Percentiles rank a stretch among this genome's conserved stretches.
phyloP scores from a whole-genome alignment of 2,113 vertebrate genomes.

The Actenoides lindsayi region DNA sequence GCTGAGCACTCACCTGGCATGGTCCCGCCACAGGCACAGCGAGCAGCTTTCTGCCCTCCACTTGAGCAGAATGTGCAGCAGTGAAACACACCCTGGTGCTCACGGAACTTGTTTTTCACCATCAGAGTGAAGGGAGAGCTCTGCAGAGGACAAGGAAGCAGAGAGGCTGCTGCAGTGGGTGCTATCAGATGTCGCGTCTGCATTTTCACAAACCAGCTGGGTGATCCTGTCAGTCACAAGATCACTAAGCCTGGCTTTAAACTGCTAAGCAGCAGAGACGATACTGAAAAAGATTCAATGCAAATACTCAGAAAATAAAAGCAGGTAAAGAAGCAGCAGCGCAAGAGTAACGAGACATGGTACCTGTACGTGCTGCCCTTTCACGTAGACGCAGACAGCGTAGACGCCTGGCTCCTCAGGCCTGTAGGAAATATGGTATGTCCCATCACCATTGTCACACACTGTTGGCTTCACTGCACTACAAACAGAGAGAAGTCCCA shows the following conservation, averaged over 20 bases:
- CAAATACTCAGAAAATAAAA: background rate
- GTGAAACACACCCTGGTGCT: conserved; percentile 87
- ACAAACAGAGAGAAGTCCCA: background rate
- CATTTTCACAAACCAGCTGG: background rate
- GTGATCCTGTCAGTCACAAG: background rate
- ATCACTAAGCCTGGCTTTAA: background rate
- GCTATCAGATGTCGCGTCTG: background rate
- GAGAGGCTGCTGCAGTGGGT: background rate
- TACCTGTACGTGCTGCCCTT: conserved; percentile 89
- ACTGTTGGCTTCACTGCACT: conserved; percentile 79
- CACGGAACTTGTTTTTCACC: conserved; percentile 79
- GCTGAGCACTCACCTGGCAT: conserved; percentile 86
- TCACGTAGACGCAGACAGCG: conserved; percentile 82
- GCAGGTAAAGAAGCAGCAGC: background rate
- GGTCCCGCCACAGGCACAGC: conserved; percentile 88
- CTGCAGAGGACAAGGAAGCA: conserved; percentile 69
- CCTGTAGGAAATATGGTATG: conserved; percentile 84
- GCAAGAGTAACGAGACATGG: background rate
- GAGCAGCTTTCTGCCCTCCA: conserved; percentile 85
- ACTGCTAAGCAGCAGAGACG: background rate
- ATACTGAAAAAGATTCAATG: background rate
- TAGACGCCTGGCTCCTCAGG: conserved; percentile 82
- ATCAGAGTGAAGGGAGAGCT: conserved; percentile 86
- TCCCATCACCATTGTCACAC: conserved; percentile 85
- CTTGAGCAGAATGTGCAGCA: conserved; percentile 96